Conservation (phyloP, 2,797 vertebrate species). For the Sebastes cheni region DNA sequence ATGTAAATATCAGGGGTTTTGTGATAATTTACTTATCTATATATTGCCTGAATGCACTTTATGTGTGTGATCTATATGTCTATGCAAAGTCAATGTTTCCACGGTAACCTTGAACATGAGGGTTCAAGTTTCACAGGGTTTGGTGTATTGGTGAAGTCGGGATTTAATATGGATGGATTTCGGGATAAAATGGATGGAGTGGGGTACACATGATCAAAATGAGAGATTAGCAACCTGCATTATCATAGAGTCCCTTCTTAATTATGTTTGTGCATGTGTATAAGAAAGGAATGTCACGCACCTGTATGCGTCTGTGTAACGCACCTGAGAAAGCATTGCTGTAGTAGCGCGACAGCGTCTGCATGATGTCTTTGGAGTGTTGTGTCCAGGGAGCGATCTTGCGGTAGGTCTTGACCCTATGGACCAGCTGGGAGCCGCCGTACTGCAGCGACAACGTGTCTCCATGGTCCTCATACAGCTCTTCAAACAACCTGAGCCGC, state of each 20-base stretch:
- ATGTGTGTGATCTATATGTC: not conserved
- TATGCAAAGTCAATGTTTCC: not conserved
- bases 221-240: not conserved
- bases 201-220: not conserved
- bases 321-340: conserved; percentile 98
- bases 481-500: conserved; percentile 91
- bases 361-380: conserved; percentile 99
- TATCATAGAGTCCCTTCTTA: not conserved
- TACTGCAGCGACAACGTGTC: conserved; percentile 97
- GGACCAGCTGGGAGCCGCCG: conserved; percentile 97
- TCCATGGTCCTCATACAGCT: conserved; percentile 98
- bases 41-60: not conserved
- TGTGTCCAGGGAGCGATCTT: conserved; percentile 99
- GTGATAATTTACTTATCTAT: not conserved
- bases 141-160: too few species aligned
- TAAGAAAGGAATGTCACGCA: not conserved
- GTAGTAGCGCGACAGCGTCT: conserved; percentile 96
- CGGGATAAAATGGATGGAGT: not conserved
- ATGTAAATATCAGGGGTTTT: not conserved
- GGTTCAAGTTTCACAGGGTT: not conserved
- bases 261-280: not conserved
- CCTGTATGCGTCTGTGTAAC: not conserved
- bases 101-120: not conserved
- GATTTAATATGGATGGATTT: not conserved
- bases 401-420: conserved; percentile 97